A percentile compares a stretch with the other conserved stretches of the same genome.
Conservation (phyloP, 2,113 vertebrate genomes). For the Rhipidura dahli region DNA sequence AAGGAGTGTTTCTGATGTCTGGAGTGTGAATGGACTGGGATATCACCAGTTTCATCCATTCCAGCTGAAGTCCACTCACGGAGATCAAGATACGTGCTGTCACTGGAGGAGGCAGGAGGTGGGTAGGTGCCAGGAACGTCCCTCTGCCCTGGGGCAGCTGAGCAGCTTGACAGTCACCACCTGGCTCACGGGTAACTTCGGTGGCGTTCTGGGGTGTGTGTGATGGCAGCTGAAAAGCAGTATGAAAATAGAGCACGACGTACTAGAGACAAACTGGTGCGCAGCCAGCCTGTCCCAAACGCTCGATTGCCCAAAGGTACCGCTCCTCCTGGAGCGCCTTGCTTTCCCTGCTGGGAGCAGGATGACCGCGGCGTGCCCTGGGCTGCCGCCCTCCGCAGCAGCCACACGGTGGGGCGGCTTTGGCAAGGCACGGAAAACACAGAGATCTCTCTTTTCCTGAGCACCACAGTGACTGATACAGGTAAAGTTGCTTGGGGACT, state of each 20-base stretch:
- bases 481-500: neutral
- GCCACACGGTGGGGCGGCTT: neutral
- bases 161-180: fast-evolving
- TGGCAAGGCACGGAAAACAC: neutral
- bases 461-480: neutral
- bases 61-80: neutral
- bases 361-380: neutral
- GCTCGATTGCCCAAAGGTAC: neutral
- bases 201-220: neutral
- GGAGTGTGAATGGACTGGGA: neutral
- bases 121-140: fast-evolving
- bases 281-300: neutral
- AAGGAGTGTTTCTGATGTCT: neutral
- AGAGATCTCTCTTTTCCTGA: neutral
- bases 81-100: fast-evolving
- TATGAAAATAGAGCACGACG: neutral
- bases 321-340: fast-evolving
- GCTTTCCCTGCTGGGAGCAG: neutral
- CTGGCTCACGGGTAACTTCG: neutral
- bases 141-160: fast-evolving
- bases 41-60: neutral
- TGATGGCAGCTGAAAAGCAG: neutral
- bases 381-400: neutral
- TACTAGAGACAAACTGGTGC: neutral
- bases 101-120: fast-evolving